Conservation (phyloP, 2,797 vertebrate genomes). For the Malurus leucopterus region DNA sequence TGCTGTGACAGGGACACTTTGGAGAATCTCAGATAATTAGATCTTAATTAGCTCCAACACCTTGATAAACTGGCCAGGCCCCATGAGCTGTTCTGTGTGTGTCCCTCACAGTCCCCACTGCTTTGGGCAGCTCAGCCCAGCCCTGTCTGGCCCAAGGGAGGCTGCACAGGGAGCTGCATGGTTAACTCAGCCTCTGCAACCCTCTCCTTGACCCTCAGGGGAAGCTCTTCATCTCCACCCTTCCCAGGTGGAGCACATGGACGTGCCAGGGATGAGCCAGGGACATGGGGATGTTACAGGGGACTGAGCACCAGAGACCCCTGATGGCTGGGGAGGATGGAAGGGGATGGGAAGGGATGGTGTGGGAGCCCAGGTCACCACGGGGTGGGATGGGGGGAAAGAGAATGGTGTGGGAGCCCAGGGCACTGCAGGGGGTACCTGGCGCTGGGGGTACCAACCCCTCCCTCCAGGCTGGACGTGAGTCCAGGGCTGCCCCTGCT, state of each 20-base stretch:
- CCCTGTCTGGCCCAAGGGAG: background rate
- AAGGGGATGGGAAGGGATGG: background rate
- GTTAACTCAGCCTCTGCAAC: background rate
- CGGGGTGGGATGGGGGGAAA: background rate
- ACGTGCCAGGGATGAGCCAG: background rate
- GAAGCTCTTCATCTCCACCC: background rate
- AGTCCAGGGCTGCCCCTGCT: background rate
- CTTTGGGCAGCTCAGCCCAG: background rate
- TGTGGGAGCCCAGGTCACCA: background rate
- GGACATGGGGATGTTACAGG: background rate
- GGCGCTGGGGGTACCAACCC: background rate
- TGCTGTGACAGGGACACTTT: background rate
- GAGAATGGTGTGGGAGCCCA: background rate
- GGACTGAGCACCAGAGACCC: background rate
- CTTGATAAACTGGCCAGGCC: background rate
- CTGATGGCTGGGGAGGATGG: background rate
- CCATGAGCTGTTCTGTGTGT: background rate
- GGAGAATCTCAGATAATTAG: conserved; percentile 23
- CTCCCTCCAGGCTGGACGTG: background rate
- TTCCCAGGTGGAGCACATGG: background rate
- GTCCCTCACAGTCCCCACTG: background rate
- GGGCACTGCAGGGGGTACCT: rapidly evolving
- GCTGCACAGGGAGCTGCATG: background rate
- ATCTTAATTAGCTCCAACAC: conserved; percentile 2
- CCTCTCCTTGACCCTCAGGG: background rate